These are phyloP conservation scores for Orycteropus afer DNA, from an alignment of 2,113 vertebrate genomes.

Conservation along the genomic window DNA sequence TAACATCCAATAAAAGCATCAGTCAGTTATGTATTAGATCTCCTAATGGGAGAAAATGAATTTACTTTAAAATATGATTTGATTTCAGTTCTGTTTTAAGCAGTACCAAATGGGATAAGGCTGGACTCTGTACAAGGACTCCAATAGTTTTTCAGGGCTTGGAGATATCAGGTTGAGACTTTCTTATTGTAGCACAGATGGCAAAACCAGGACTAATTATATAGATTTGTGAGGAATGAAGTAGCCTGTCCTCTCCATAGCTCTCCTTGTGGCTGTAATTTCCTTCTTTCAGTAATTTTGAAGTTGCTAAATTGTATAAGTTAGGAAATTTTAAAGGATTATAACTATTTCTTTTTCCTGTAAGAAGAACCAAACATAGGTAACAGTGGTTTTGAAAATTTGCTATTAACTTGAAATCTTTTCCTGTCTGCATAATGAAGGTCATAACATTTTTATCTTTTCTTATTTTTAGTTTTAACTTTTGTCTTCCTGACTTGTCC, in stretches of 20 bases:
- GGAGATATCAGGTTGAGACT: slow-evolving; percentile 60
- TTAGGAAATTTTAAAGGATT: neutral
- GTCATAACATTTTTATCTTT: neutral
- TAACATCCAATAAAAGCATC: neutral
- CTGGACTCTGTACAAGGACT: slow-evolving; percentile 47
- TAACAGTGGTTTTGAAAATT: neutral
- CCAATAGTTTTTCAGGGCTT: slow-evolving; percentile 62
- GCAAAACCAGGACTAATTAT: neutral
- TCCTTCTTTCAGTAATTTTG: neutral
- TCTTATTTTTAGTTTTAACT: slow-evolving; percentile 7
- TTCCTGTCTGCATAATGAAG: neutral
- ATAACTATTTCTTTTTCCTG: neutral
- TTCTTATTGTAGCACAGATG: slow-evolving; percentile 58
- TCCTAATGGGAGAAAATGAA: slow-evolving; percentile 42
- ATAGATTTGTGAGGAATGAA: neutral
- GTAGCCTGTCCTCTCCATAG: neutral
- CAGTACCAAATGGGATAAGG: slow-evolving; percentile 70
- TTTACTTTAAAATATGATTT: slow-evolving; percentile 68
- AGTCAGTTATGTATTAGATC: slow-evolving; percentile 29
- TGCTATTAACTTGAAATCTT: neutral
- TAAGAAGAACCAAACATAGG: neutral
- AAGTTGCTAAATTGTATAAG: neutral
- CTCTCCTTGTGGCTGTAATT: neutral
- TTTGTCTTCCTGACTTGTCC: neutral
- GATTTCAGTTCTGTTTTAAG: slow-evolving; percentile 78